Evolutionary conservation across 2,797 vertebrate genomes (phyloP).

Genomic region (Menidia menidia): DNA sequence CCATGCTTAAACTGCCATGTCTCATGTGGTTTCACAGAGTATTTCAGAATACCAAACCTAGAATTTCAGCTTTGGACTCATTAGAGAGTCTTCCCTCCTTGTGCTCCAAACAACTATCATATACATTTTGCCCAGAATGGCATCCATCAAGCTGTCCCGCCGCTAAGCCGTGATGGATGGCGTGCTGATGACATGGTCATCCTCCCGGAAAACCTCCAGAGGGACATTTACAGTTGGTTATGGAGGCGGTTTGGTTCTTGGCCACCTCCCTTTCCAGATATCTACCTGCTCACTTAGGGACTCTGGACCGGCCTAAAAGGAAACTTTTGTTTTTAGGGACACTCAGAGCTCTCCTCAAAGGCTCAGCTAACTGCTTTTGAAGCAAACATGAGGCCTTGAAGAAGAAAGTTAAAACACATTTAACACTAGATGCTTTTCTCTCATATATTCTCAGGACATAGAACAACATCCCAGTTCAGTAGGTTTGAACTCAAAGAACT

Average conservation of each 20-base stretch:
- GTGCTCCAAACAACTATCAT: constrained; percentile 4
- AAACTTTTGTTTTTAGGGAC: no score
- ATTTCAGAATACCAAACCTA: neutral
- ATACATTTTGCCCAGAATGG: constrained; percentile 5
- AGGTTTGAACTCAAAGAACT: no score
- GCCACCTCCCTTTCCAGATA: neutral
- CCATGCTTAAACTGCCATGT: no score
- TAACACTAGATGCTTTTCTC: no score
- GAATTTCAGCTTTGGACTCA: neutral
- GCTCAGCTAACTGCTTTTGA: no score
- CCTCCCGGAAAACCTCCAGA: neutral
- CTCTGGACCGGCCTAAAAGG: no score
- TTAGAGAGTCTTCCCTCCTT: neutral
- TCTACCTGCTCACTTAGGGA: neutral
- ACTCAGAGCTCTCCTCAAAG: no score
- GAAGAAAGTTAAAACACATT: no score
- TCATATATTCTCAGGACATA: no score
- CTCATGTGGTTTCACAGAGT: no score
- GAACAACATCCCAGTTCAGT: no score
- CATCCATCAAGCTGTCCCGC: constrained; percentile 3
- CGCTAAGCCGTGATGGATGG: constrained; percentile 9
- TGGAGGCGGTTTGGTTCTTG: neutral
- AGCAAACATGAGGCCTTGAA: no score
- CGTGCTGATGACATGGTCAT: constrained; percentile 8
- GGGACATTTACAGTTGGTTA: neutral